These are phyloP conservation scores for Apodemus agrarius DNA, from an alignment of 2,797 vertebrate species.

Conservation along the genomic window DNA sequence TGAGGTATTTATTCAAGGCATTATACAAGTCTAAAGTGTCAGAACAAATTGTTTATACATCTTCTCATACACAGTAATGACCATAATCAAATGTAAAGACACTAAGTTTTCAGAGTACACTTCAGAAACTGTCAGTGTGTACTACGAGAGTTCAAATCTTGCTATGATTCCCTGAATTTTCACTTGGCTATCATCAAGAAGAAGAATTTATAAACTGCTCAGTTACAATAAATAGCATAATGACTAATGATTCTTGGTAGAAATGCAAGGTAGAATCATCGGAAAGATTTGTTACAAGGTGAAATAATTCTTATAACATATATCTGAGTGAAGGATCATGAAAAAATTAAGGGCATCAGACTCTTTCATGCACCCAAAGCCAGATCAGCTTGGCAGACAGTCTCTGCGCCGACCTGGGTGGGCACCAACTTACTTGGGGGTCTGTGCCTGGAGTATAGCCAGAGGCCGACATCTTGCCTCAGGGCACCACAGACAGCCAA, in stretches of 20 bases:
- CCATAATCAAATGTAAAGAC: neutral
- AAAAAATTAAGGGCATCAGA: neutral
- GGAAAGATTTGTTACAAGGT: neutral
- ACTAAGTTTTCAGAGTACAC: neutral
- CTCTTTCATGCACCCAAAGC: too few species aligned
- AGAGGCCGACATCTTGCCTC: too few species aligned
- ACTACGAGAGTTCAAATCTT: neutral
- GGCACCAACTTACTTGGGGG: too few species aligned
- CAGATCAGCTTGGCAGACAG: too few species aligned
- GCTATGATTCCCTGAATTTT: neutral
- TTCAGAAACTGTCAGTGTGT: neutral
- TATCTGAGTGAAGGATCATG: neutral
- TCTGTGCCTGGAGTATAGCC: too few species aligned
- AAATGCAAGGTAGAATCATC: neutral
- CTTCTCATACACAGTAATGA: neutral
- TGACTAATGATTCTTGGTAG: neutral
- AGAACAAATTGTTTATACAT: neutral
- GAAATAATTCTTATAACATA: neutral
- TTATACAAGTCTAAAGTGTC: neutral
- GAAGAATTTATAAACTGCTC: neutral
- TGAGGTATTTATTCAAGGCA: neutral
- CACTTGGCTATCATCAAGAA: neutral
- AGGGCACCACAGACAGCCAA: too few species aligned
- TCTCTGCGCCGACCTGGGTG: too few species aligned
- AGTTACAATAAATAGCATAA: neutral